Conservation (phyloP, 1,140 invertebrate genomes). For the Lasioglossum baleicum region DNA sequence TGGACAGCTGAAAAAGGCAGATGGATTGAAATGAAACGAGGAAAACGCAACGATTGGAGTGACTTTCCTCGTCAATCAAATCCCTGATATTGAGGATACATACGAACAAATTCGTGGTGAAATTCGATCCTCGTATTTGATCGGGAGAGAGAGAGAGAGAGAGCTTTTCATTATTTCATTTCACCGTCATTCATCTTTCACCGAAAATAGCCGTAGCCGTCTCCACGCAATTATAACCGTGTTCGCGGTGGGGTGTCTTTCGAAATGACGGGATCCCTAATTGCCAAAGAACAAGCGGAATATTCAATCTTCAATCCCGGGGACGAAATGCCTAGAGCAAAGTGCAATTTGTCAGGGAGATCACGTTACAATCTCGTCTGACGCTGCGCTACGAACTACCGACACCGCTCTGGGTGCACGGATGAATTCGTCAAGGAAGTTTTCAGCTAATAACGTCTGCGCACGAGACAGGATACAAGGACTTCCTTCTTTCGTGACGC, state of each 20-base stretch:
- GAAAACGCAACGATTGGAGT: slow-evolving; percentile 13
- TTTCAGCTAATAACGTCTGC: slow-evolving; percentile 44
- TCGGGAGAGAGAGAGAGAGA: no score
- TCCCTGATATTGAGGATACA: not conserved
- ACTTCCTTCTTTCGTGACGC: not conserved
- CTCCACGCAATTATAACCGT: no score
- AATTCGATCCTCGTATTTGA: no score
- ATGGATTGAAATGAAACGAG: slow-evolving; percentile 15
- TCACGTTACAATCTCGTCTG: slow-evolving; percentile 41
- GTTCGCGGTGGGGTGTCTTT: no score
- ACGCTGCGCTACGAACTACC: slow-evolving; percentile 26
- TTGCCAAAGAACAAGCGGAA: not conserved
- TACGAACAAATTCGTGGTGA: not conserved
- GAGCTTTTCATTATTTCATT: no score
- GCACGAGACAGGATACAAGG: not conserved
- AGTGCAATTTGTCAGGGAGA: slow-evolving; percentile 44
- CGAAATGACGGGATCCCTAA: not conserved
- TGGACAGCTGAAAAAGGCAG: slow-evolving; percentile 30
- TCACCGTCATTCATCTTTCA: no score
- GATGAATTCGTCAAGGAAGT: slow-evolving; percentile 50
- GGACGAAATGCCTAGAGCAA: not conserved
- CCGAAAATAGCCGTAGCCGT: no score
- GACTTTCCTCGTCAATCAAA: slow-evolving; percentile 16
- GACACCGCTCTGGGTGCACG: slow-evolving; percentile 29
- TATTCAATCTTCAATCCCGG: slow-evolving; percentile 9